These are phyloP conservation scores for Pampusana beccarii DNA, from an alignment of 2,113 vertebrate species.

Conservation along the genomic window DNA sequence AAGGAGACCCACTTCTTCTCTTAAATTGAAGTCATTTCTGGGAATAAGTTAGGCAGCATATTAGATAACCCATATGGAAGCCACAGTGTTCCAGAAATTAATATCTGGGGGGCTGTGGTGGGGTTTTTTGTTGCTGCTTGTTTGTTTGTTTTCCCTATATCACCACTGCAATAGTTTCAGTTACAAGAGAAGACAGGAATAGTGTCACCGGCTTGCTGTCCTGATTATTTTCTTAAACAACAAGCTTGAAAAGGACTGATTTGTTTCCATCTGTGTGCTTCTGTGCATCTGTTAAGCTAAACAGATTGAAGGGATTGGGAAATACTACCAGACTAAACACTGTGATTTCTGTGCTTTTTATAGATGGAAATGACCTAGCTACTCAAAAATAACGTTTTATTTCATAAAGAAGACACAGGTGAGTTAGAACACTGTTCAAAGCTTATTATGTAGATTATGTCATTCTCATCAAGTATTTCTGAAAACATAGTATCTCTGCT, in stretches of 20 bases:
- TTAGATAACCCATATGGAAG: not conserved
- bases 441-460: not conserved
- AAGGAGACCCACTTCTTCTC: not conserved
- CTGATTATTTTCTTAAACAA: constrained; percentile 21
- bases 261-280: constrained; percentile 16
- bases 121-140: too few species aligned
- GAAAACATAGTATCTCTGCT: not conserved
- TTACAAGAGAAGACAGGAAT: not conserved
- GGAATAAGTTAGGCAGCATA: not conserved
- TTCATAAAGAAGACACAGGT: not conserved
- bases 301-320: not conserved
- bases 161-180: not conserved
- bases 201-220: not conserved
- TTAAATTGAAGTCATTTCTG: not conserved
- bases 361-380: not conserved
- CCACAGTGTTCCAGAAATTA: not conserved
- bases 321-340: not conserved
- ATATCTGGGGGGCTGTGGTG: too few species aligned
- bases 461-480: not conserved
- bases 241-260: not conserved
- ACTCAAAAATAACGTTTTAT: not conserved
- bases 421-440: not conserved
- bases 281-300: not conserved
- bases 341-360: not conserved
- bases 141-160: not conserved